phyloP scores from a whole-genome alignment of 2,888 invertebrate species.

The Netelia virgata region DNA sequence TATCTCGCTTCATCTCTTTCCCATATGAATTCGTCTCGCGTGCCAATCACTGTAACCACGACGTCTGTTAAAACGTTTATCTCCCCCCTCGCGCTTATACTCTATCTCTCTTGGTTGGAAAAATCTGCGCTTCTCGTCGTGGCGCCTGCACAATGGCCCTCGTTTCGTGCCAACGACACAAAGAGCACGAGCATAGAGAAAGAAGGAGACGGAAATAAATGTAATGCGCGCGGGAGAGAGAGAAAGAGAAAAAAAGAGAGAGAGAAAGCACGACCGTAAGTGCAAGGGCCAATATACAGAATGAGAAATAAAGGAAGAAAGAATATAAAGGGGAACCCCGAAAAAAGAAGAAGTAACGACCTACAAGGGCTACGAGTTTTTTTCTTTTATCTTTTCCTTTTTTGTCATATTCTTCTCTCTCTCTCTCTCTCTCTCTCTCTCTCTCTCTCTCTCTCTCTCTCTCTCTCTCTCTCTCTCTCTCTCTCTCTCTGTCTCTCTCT shows the following conservation, averaged over 20 bases:
- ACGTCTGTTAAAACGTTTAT: slow-evolving; percentile 36
- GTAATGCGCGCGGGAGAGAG: neutral
- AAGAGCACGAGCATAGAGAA: slow-evolving; percentile 47
- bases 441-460: neutral
- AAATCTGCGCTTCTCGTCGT: slow-evolving; percentile 58
- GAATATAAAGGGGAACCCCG: slow-evolving; percentile 32
- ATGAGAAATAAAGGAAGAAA: slow-evolving; percentile 45
- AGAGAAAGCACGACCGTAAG: slow-evolving; percentile 29
- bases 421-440: neutral
- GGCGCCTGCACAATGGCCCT: slow-evolving; percentile 66
- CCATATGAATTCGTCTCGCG: slow-evolving; percentile 25
- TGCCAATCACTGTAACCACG: neutral
- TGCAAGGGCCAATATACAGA: slow-evolving; percentile 41
- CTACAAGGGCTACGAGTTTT: slow-evolving; percentile 46
- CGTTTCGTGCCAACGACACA: slow-evolving; percentile 52
- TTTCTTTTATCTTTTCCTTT: slow-evolving; percentile 23
- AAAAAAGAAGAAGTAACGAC: slow-evolving; percentile 56
- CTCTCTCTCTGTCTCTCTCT: neutral
- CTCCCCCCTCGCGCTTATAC: neutral
- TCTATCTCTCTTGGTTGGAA: slow-evolving; percentile 7
- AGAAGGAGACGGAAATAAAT: slow-evolving; percentile 42
- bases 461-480: neutral
- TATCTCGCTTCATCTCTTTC: slow-evolving; percentile 28
- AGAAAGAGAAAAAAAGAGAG: neutral
- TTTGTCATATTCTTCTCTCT: neutral